phyloP scores from a whole-genome alignment of 2,888 invertebrate genomes.

The Tiliacea citrago region DNA sequence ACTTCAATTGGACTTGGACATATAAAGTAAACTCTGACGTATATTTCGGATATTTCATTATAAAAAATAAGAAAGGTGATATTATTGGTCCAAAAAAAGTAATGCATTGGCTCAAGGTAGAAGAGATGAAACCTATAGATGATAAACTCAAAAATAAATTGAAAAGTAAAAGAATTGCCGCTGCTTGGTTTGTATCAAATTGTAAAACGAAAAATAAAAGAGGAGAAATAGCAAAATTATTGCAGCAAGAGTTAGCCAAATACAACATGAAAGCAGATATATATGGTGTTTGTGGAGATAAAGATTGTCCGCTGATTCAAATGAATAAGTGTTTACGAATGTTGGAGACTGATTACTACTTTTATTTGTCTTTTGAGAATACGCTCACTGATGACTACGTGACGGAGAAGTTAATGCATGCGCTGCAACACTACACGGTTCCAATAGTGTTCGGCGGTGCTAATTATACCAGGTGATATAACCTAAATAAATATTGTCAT shows the following conservation, averaged over 20 bases:
- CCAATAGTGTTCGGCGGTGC: slow-evolving; percentile 83
- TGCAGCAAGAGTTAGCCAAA: slow-evolving; percentile 65
- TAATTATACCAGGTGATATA: slow-evolving; percentile 79
- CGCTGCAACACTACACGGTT: slow-evolving; percentile 75
- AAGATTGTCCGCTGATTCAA: slow-evolving; percentile 64
- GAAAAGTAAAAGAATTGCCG: slow-evolving; percentile 72
- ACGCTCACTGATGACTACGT: slow-evolving; percentile 80
- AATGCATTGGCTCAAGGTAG: slow-evolving; percentile 72
- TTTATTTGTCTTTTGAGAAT: slow-evolving; percentile 82
- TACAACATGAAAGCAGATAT: slow-evolving; percentile 73
- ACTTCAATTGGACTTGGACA: slow-evolving; percentile 80
- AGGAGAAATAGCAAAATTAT: slow-evolving; percentile 61
- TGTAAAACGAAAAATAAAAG: slow-evolving; percentile 69
- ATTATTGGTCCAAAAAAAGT: slow-evolving; percentile 68
- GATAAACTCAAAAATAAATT: slow-evolving; percentile 68
- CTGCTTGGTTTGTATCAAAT: slow-evolving; percentile 80
- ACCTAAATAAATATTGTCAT: too few species aligned
- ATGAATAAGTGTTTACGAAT: slow-evolving; percentile 70
- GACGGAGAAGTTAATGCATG: slow-evolving; percentile 79
- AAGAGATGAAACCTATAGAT: slow-evolving; percentile 71
- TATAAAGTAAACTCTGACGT: slow-evolving; percentile 75
- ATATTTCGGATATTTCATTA: slow-evolving; percentile 71
- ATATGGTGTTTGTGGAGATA: slow-evolving; percentile 75
- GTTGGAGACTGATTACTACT: slow-evolving; percentile 76
- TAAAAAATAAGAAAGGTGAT: slow-evolving; percentile 67